These are phyloP conservation scores for Andrena minutula DNA, from an alignment of 2,888 invertebrate genomes.

Conservation along the genomic window DNA sequence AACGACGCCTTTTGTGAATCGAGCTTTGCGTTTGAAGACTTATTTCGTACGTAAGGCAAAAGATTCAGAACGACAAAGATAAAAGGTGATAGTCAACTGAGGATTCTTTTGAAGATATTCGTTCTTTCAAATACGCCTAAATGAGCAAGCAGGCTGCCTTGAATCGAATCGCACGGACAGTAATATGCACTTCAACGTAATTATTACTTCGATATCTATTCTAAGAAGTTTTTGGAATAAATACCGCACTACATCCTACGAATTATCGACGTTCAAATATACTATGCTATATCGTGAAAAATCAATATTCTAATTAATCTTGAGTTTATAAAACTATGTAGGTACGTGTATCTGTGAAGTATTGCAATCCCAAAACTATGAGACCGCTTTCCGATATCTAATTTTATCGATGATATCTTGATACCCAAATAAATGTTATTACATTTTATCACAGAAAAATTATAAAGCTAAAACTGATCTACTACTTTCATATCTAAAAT, in stretches of 20 bases:
- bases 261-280: background rate
- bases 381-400: too few relatives aligned
- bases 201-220: constrained; percentile 11
- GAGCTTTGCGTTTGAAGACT: constrained; percentile 34
- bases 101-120: constrained; percentile 23
- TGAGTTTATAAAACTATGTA: too few relatives aligned
- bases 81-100: constrained; percentile 18
- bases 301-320: too few relatives aligned
- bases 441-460: too few relatives aligned
- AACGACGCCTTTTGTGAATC: constrained; percentile 30
- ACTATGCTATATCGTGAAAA: background rate
- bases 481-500: too few relatives aligned
- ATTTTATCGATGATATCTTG: too few relatives aligned
- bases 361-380: too few relatives aligned
- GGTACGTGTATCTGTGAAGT: too few relatives aligned
- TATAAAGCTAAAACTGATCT: too few relatives aligned
- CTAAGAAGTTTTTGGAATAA: background rate
- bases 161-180: constrained; percentile 7
- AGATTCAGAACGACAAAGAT: constrained; percentile 26
- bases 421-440: too few relatives aligned
- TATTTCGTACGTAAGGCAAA: constrained; percentile 37
- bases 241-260: background rate
- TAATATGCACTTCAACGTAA: constrained; percentile 6
- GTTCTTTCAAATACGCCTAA: constrained; percentile 32
- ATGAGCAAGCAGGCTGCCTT: constrained; percentile 7